Conservation (phyloP, 2,888 invertebrate species). For the Heliconius ismenius region DNA sequence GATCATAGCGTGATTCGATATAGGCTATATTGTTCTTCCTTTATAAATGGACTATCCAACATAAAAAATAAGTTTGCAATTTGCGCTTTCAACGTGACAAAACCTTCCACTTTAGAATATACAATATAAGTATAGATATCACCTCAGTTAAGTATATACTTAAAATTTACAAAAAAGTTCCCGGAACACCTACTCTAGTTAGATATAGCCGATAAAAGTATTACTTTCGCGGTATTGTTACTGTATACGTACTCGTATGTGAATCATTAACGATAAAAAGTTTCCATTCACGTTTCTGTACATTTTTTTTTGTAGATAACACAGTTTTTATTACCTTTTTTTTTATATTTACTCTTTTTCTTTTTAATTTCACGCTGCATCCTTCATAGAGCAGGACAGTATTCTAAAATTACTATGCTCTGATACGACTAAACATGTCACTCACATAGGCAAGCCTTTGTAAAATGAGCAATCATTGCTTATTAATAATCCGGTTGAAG, state of each 20-base stretch:
- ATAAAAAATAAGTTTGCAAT: too few relatives aligned
- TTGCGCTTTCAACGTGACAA: too few relatives aligned
- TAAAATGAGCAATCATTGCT: not conserved
- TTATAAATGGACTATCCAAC: too few relatives aligned
- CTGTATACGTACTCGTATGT: not conserved
- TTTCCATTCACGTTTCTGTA: conserved; percentile 20
- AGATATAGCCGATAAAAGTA: not conserved
- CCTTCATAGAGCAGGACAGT: not conserved
- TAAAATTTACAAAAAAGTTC: not conserved
- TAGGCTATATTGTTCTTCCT: too few relatives aligned
- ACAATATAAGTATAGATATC: too few relatives aligned
- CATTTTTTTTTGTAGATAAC: not conserved
- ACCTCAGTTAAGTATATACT: not conserved
- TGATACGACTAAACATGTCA: too few relatives aligned
- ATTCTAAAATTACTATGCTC: too few relatives aligned
- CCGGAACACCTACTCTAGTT: not conserved
- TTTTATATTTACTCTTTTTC: not conserved
- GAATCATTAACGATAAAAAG: conserved; percentile 17
- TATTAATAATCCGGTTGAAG: not conserved
- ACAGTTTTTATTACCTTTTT: not conserved
- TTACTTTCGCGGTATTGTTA: conserved; percentile 4
- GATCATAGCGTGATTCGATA: too few relatives aligned
- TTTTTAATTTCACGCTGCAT: not conserved
- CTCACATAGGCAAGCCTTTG: too few relatives aligned
- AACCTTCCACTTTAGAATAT: too few relatives aligned